Evolutionary conservation across 2,888 invertebrate genomes (phyloP).

Genomic region (Drosophila longiperda): DNA sequence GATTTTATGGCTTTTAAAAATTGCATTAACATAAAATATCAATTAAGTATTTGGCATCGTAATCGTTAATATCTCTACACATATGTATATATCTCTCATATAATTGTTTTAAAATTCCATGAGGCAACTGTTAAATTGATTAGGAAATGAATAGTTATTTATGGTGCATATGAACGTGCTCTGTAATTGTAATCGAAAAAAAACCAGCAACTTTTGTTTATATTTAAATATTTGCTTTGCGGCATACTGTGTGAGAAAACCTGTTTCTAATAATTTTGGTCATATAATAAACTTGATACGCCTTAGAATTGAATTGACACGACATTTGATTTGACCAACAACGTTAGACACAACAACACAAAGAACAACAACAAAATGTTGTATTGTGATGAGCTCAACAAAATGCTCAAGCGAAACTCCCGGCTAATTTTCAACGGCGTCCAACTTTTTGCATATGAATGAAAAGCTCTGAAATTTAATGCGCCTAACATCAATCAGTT

Average conservation of each 20-base stretch:
- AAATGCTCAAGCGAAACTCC: conserved; percentile 30
- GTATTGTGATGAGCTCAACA: conserved; percentile 60
- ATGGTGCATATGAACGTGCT: background rate
- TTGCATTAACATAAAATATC: background rate
- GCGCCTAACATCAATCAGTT: conserved; percentile 64
- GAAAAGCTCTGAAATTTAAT: conserved; percentile 71
- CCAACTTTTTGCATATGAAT: conserved; percentile 72
- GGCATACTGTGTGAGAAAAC: conserved; percentile 29
- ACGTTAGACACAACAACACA: conserved; percentile 5
- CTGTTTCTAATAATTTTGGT: conserved; percentile 42
- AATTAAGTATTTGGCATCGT: conserved; percentile 2
- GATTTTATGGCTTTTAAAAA: background rate
- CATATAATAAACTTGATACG: conserved; percentile 43
- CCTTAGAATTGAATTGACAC: conserved; percentile 41
- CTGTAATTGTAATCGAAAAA: background rate
- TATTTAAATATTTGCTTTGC: conserved; percentile 6
- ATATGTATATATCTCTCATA: background rate
- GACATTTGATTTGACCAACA: conserved; percentile 35
- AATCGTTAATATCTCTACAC: background rate
- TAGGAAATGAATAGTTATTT: background rate
- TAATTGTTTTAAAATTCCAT: background rate
- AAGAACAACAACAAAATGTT: conserved; percentile 17
- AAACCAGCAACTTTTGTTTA: conserved; percentile 13
- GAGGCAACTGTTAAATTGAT: background rate
- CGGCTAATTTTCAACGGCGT: conserved; percentile 22